phyloP scores from a whole-genome alignment of 2,888 invertebrate species.

The Acanthopleura granulata region DNA sequence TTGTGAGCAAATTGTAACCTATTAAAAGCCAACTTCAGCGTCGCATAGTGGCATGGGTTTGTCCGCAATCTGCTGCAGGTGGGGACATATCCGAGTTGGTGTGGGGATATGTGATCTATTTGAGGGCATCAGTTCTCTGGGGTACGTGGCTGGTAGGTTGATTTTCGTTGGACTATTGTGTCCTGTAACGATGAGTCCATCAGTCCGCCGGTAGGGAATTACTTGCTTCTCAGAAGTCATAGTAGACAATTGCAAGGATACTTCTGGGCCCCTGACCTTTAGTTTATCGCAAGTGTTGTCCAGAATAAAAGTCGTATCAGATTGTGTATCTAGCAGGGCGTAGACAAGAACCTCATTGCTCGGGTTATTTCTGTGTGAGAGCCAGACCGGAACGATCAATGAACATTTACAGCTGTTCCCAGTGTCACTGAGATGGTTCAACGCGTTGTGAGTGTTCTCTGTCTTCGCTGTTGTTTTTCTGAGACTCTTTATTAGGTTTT shows the following conservation, averaged over 20 bases:
- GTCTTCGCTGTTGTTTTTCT: background rate
- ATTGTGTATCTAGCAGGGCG: conserved; percentile 38
- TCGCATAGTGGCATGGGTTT: conserved; percentile 26
- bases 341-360: conserved; percentile 32
- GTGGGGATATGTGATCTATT: conserved; percentile 36
- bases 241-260: conserved; percentile 33
- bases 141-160: conserved; percentile 32
- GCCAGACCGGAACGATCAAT: conserved; percentile 29
- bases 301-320: conserved; percentile 37
- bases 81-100: conserved; percentile 33
- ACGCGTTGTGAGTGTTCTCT: background rate
- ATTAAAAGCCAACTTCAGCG: conserved; percentile 34
- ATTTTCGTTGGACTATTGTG: conserved; percentile 23
- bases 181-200: conserved; percentile 30
- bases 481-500: background rate
- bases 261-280: conserved; percentile 20
- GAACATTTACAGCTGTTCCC: conserved; percentile 27
- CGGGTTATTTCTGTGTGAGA: conserved; percentile 28
- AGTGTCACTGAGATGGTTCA: background rate
- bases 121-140: conserved; percentile 33
- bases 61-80: conserved; percentile 29
- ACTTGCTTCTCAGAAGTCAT: conserved; percentile 25
- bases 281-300: conserved; percentile 26
- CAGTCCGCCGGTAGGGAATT: conserved; percentile 19
- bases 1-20: conserved; percentile 39